A percentile compares a stretch with the other conserved stretches of the same genome.
phyloP scores from a whole-genome alignment of 2,888 invertebrate genomes.

The Anarsia innoxiella region DNA sequence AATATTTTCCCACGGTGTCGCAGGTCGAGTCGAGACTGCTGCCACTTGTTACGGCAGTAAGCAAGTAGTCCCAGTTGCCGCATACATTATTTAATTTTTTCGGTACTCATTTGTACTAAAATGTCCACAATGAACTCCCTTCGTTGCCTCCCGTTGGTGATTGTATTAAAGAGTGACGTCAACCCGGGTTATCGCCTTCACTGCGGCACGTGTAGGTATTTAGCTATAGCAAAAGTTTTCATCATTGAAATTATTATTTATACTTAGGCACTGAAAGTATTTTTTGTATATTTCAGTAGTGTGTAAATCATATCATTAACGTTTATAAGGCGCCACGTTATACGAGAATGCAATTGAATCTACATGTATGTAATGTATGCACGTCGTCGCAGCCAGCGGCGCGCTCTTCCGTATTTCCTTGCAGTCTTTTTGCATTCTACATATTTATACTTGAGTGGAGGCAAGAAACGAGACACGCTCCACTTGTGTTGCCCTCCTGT shows the following conservation, averaged over 20 bases:
- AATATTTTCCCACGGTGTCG: conserved; percentile 37
- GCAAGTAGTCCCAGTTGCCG: not conserved
- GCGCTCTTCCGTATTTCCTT: conserved; percentile 51
- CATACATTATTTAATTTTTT: too few species aligned
- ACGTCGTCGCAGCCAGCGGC: conserved; percentile 18
- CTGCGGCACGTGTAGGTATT: too few species aligned
- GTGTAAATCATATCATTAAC: too few species aligned
- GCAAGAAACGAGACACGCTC: conserved; percentile 56
- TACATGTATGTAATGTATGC: conserved; percentile 15
- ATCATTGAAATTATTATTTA: too few species aligned
- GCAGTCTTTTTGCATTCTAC: conserved; percentile 52
- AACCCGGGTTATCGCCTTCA: not conserved
- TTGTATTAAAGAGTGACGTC: conserved; percentile 1
- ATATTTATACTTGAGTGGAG: conserved; percentile 45
- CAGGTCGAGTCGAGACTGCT: conserved; percentile 23
- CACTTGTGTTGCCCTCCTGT: conserved; percentile 45
- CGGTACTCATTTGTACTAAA: conserved; percentile 1
- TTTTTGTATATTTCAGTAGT: too few species aligned
- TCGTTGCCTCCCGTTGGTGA: conserved; percentile 4
- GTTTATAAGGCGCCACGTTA: too few species aligned
- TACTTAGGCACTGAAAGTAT: too few species aligned
- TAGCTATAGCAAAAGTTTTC: too few species aligned
- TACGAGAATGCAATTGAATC: conserved; percentile 6
- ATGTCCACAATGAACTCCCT: not conserved
- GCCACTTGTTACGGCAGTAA: conserved; percentile 15